Base-by-base conservation (phyloP, 1,140 invertebrate species). In the Neoseiulus cucumeris region DNA sequence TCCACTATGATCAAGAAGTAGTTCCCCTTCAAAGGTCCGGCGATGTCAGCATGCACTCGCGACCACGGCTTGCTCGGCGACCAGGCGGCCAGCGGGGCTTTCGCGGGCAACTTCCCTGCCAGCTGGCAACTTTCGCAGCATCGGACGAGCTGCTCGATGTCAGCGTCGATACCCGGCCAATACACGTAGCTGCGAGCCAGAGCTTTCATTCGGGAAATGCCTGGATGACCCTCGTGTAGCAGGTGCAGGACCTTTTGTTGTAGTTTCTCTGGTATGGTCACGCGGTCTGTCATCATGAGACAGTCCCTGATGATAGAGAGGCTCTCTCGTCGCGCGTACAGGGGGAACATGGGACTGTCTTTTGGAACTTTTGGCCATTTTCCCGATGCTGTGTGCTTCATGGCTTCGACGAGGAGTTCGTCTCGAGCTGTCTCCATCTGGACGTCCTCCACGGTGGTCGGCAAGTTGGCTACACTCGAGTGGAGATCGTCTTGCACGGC, bases 1-100 rank as follows among this genome's bases (percentile, higher is more conserved):
- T 80, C 77, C 0, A 79, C 73, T 0, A 80, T 51, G 0, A 80
- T 70, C 0, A 80, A 66, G 42, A 76, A 74, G 59, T 66, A 42
- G 0, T 59, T 64, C 7, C 70, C 72, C 17, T 70, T 65, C 14
- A 78, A 72, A 5, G 75, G 74, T 18, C 75, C 76, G 18, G 72
- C 72, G 70, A 72, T 76, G 72, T 80, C 77, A 7, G 74, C 66
- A 69, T 77, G 77, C 69, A 73, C 51, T 41, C 71, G 55, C 18
- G 64, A 51, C 74, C 73, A 76, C 6, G 72, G 71, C 18, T 67
- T 59, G 14, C 64, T 44, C 17, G 73, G 71, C 41, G 33, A 55
- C 68, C 65, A 70, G 2, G 69, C 67, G 0, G 45, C 41, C 30
- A 73, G 65, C n/a, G 66, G 12, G 30, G 44, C 47, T 17, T 64